Conservation (phyloP, 1,140 invertebrate species). For the Euwallacea fornicatus region DNA sequence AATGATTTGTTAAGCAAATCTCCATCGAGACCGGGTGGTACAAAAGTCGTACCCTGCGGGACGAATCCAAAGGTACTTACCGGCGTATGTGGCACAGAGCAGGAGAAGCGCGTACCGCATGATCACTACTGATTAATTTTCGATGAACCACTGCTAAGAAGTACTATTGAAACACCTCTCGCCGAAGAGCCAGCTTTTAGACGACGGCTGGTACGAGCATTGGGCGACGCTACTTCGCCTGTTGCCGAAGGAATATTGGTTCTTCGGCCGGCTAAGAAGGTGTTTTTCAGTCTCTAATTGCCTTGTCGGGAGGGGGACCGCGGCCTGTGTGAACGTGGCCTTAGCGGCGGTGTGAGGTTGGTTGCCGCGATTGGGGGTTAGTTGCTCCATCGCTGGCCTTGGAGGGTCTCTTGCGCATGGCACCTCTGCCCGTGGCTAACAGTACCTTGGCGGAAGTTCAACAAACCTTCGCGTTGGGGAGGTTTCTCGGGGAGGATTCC, state of each 20-base stretch:
- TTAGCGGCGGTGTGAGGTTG: background rate
- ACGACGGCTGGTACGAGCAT: slow-evolving; percentile 51
- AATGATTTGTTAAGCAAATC: too few species aligned
- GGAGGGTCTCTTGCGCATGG: background rate
- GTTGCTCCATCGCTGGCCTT: background rate
- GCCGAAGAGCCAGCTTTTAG: slow-evolving; percentile 48
- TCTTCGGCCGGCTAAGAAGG: slow-evolving; percentile 1
- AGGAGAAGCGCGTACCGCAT: slow-evolving; percentile 51
- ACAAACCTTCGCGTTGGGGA: background rate
- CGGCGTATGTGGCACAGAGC: slow-evolving; percentile 43
- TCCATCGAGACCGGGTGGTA: background rate
- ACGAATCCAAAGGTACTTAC: slow-evolving; percentile 42
- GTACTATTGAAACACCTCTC: slow-evolving; percentile 37
- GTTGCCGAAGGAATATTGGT: slow-evolving; percentile 38
- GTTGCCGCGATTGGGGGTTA: slow-evolving; percentile 12
- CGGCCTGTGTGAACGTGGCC: background rate
- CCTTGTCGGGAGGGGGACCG: slow-evolving; percentile 3
- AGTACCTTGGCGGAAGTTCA: background rate
- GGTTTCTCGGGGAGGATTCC: background rate
- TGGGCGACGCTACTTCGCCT: slow-evolving; percentile 48
- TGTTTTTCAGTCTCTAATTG: slow-evolving; percentile 26
- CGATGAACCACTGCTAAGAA: slow-evolving; percentile 46
- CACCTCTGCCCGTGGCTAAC: background rate
- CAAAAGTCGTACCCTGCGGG: too few species aligned
- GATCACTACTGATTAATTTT: slow-evolving; percentile 37